Conservation (phyloP, 1,140 invertebrate genomes). For the Physella acuta region DNA sequence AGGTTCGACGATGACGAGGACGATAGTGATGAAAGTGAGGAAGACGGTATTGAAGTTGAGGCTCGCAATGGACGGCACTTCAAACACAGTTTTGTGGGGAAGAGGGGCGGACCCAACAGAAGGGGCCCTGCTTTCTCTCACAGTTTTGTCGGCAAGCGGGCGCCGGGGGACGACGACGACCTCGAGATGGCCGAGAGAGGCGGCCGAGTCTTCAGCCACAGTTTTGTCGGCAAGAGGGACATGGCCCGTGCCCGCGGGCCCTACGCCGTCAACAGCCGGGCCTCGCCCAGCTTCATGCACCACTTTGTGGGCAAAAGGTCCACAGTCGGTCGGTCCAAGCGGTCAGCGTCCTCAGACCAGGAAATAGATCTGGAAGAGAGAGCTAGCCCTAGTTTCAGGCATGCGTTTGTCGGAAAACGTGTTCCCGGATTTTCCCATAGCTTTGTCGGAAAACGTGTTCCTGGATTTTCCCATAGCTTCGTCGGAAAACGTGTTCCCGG, state of each 20-base stretch:
- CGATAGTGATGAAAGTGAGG: constrained; percentile 18
- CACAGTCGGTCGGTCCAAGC: no score
- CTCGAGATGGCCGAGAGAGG: neutral
- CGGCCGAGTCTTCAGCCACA: neutral
- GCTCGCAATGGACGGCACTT: neutral
- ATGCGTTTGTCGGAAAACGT: constrained; percentile 8
- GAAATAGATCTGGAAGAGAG: neutral
- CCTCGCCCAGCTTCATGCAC: neutral
- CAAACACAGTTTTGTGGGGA: constrained; percentile 2
- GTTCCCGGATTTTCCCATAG: neutral
- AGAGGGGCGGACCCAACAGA: neutral
- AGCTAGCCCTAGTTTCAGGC: neutral
- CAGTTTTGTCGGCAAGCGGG: constrained; percentile 10
- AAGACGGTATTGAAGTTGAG: neutral
- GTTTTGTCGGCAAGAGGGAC: constrained; percentile 8
- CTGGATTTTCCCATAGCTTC: neutral
- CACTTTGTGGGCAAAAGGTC: constrained; percentile 13
- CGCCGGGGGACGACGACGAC: neutral
- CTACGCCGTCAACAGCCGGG: neutral
- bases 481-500: neutral
- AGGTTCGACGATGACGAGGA: neutral
- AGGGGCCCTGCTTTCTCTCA: constrained; percentile 4
- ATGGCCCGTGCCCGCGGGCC: neutral
- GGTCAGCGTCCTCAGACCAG: neutral
- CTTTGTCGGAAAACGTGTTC: constrained; percentile 5